Conservation (phyloP, 2,888 invertebrate genomes). For the Meloe dianella region DNA sequence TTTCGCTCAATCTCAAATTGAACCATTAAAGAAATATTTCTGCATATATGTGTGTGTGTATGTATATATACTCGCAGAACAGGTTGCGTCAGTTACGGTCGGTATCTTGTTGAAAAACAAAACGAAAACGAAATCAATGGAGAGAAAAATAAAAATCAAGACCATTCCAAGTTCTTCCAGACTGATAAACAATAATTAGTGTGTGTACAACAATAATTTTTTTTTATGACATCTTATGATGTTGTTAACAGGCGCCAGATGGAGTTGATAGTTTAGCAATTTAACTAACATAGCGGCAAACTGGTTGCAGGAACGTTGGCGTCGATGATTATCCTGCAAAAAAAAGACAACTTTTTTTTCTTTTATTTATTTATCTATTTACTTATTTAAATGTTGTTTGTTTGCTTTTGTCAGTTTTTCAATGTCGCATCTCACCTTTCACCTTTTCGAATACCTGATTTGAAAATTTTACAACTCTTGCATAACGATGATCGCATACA, state of each 20-base stretch:
- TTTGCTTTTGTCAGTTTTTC: background rate
- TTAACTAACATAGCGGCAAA: constrained; percentile 35
- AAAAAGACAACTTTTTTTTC: too few species aligned
- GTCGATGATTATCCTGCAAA: constrained; percentile 12
- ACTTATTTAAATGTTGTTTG: background rate
- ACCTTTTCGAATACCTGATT: constrained; percentile 18
- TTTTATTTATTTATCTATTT: background rate
- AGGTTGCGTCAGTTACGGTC: constrained; percentile 54
- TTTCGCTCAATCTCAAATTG: background rate
- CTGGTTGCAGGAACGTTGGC: constrained; percentile 48
- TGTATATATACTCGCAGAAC: constrained; percentile 50
- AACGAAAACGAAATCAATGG: constrained; percentile 10
- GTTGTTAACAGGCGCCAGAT: constrained; percentile 38
- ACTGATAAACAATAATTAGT: constrained; percentile 54
- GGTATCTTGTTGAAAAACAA: constrained; percentile 43
- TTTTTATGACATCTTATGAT: constrained; percentile 43
- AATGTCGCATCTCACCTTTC: constrained; percentile 24
- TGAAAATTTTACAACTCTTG: constrained; percentile 17
- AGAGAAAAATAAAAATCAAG: constrained; percentile 31
- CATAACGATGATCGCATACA: constrained; percentile 28
- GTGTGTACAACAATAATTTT: constrained; percentile 48
- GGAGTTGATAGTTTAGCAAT: constrained; percentile 42
- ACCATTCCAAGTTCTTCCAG: constrained; percentile 43
- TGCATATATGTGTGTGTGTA: constrained; percentile 40
- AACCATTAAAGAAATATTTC: too few species aligned